Evolutionary conservation across 2,888 invertebrate genomes (phyloP), one percentile per base, ranked within the genome.

Genomic region (Dilophus febrilis): DNA sequence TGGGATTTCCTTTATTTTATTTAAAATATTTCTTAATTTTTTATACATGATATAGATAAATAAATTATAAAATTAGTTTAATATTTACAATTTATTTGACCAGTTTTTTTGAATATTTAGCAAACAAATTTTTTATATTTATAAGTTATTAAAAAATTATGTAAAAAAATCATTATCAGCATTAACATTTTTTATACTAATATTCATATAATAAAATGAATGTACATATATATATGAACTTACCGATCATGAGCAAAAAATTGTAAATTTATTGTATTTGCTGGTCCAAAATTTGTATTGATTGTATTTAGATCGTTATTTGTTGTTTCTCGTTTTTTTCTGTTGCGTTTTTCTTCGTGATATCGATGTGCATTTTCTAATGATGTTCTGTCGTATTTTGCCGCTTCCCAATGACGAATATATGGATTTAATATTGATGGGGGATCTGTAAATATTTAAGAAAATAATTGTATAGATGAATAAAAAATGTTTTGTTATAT

Each of bases 371-470:
- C 62, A 30, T 51, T 52, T 45, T 58, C 56, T 43, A 63, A 48
- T 41, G 53, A 49, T 11, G 47, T 44, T 41, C 60, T 74, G 64
- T 81, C 76, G 64, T 82, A 86, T 57, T 68, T 68, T 50, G 82
- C 77, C 45, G 79, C 74, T 64, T 85, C 84, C 72, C 77, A 86
- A 64, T 84, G 76, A 45, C 73, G 71, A 57, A 85, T 80, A 66
- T 78, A 81, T 47, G 81, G 79, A 54, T 77, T 77, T 57, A 83
- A 50, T 44, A 54, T 35, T 14, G 26, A 53, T 48, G 57, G 66
- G 48, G 77, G 64, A 59, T 76, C 78, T 78, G 65, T 0, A 59
- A 59, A 45, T 45, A 51, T n/a, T n/a, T n/a, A n/a, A n/a, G n/a
- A n/a, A n/a, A n/a, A n/a, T n/a, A n/a, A n/a, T n/a, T n/a, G n/a